Base-by-base conservation (phyloP, 2,888 invertebrate genomes). In the Choreutis nemorana region DNA sequence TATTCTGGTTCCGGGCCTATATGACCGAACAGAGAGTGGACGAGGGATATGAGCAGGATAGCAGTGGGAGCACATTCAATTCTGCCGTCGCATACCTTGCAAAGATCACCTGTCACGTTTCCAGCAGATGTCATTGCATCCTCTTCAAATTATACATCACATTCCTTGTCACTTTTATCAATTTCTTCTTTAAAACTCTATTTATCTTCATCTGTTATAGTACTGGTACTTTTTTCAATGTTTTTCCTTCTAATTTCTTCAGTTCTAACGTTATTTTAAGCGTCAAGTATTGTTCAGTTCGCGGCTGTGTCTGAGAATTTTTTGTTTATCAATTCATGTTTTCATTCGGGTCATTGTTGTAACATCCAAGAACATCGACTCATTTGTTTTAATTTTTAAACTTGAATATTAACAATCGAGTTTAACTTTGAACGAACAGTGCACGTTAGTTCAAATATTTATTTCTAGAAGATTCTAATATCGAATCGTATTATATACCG, bases 51-150 rank as follows among this genome's bases (percentile, higher is more conserved):
- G 1, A 78, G 53, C 0, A 78, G 64, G 9, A 78, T 67, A 5
- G 78, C 78, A 0, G 77, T 77, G 0, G 77, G 77, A 0, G 78
- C 77, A 35, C 77, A 78, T 39, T 78, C 78, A 13, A 75, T 57
- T 39, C 64, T 50, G 21, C 77, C 78, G 34, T 78, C 78, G 55
- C 77, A 78, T 43, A 71, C 54, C 40, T 57, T 67, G 46, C 78
- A 77, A 16, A 77, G 55, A 31, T 77, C 75, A 34, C 70, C 64
- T 33, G 73, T 72, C 27, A 59, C 44, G 43, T 75, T 73, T 36
- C 34, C 43, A 31, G 40, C 44, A 36, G 54, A 44, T 50, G 52
- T 58, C 73, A 77, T 77, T 54, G 68, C 71, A 67, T 70, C 50
- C 54, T 70, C 50, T 55, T 50, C 35, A 36, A 16, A 11, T n/a